Conservation (phyloP, 1,140 invertebrate species). For the Tigriopus japonicus region DNA sequence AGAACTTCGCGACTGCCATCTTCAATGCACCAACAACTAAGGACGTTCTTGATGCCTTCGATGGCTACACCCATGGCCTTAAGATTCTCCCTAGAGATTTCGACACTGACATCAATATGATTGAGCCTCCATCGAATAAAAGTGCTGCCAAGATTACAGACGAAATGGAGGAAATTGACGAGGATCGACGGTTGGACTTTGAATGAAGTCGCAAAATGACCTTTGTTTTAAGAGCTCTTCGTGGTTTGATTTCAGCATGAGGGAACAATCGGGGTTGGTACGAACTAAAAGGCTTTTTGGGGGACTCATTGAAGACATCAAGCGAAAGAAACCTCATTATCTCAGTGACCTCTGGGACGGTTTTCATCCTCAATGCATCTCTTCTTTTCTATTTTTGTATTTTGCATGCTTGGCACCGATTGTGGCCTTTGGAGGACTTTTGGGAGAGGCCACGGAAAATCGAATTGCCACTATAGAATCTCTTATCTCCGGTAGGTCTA, state of each 20-base stretch:
- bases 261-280: conserved; percentile 66
- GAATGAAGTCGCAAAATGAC: not conserved
- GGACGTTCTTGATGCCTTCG: conserved; percentile 1
- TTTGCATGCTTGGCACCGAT: conserved; percentile 95
- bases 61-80: conserved; percentile 8
- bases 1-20: not conserved
- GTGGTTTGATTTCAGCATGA: conserved; percentile 20
- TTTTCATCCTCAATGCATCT: conserved; percentile 75
- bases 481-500: conserved; percentile 46
- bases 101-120: conserved; percentile 1
- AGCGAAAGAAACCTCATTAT: conserved; percentile 69
- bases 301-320: conserved; percentile 76
- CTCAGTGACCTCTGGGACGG: conserved; percentile 50
- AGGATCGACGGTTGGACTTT: conserved; percentile 1
- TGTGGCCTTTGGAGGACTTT: conserved; percentile 84
- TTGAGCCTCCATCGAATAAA: not conserved
- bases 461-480: conserved; percentile 98
- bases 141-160: not conserved
- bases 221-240: not conserved
- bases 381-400: conserved; percentile 95
- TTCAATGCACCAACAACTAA: not conserved
- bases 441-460: conserved; percentile 82
- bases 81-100: conserved; percentile 11
- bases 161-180: conserved; percentile 14
- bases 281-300: conserved; percentile 70